Percentiles rank a stretch among this genome's conserved stretches.
These are phyloP conservation scores for Acinonyx jubatus DNA, from an alignment of 2,113 vertebrate genomes.

Conservation along the genomic window DNA sequence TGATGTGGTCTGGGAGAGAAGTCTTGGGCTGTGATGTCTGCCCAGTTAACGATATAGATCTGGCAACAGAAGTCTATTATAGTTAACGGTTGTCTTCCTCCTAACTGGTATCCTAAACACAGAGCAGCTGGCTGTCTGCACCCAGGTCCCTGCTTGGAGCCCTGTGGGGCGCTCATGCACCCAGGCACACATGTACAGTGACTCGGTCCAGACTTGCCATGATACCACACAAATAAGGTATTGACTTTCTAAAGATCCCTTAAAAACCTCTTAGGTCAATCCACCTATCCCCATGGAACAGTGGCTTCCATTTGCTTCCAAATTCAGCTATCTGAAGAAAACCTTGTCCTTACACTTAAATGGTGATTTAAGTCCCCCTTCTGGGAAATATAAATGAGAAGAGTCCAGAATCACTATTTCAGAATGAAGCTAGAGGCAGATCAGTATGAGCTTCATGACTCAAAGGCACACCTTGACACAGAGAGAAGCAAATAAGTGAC, in stretches of 20 bases:
- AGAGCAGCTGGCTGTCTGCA: neutral
- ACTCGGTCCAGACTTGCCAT: neutral
- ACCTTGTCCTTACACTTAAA: neutral
- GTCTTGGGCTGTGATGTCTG: neutral
- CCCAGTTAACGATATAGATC: neutral
- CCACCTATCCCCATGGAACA: neutral
- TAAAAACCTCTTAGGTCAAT: neutral
- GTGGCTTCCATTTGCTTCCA: neutral
- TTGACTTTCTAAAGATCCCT: neutral
- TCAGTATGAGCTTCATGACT: accelerated
- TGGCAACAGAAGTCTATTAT: neutral
- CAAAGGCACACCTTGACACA: neutral
- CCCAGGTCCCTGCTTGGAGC: neutral
- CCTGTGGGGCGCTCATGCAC: accelerated
- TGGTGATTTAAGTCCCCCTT: neutral
- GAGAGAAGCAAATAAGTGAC: neutral
- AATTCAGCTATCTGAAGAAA: neutral
- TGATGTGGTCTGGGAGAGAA: neutral
- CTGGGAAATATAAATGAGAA: neutral
- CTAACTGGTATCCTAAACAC: neutral
- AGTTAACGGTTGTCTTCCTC: neutral
- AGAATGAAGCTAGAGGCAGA: neutral
- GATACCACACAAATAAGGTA: neutral
- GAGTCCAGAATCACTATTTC: neutral
- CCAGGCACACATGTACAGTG: neutral